Percentiles rank a stretch among this genome's conserved stretches.
These are phyloP conservation scores for Oscheius sp. DNA, from an alignment of 2,888 invertebrate genomes.

Conservation along the genomic window DNA sequence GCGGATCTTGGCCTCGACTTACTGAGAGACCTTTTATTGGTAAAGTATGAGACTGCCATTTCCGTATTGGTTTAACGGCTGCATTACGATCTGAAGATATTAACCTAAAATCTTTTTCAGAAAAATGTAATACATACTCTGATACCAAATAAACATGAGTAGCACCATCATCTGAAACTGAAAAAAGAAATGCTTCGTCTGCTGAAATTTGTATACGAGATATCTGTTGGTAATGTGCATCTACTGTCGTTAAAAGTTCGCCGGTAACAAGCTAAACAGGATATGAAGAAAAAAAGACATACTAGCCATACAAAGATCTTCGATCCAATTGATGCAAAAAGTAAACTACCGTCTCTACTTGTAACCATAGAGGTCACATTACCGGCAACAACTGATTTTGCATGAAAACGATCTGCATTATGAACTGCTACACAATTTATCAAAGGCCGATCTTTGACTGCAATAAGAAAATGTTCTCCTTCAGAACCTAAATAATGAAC, in stretches of 20 bases:
- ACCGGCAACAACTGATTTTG: slow-evolving; percentile 50
- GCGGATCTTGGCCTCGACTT: slow-evolving; percentile 45
- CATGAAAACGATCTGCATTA: slow-evolving; percentile 49
- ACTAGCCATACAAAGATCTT: slow-evolving; percentile 61
- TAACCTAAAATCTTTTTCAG: slow-evolving; percentile 27
- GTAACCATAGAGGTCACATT: slow-evolving; percentile 41
- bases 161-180: slow-evolving; percentile 56
- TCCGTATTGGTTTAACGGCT: slow-evolving; percentile 45
- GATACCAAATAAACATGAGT: slow-evolving; percentile 55
- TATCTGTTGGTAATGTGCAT: slow-evolving; percentile 60
- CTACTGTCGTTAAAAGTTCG: slow-evolving; percentile 52
- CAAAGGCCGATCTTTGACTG: slow-evolving; percentile 53
- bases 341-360: slow-evolving; percentile 46
- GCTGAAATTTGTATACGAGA: slow-evolving; percentile 47
- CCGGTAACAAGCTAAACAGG: slow-evolving; percentile 52
- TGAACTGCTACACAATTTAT: slow-evolving; percentile 53
- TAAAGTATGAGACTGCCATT: slow-evolving; percentile 56
- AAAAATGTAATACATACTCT: slow-evolving; percentile 44
- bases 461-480: slow-evolving; percentile 50
- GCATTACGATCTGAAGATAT: slow-evolving; percentile 41
- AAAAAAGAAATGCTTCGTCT: slow-evolving; percentile 54
- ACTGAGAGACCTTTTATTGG: slow-evolving; percentile 51
- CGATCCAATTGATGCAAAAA: slow-evolving; percentile 54
- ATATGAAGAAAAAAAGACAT: neutral
- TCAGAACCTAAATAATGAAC: slow-evolving; percentile 36